Percentiles rank a stretch among this genome's conserved stretches.
These are phyloP conservation scores for Alloplasta piceator DNA, from an alignment of 2,888 invertebrate genomes.

Conservation along the genomic window DNA sequence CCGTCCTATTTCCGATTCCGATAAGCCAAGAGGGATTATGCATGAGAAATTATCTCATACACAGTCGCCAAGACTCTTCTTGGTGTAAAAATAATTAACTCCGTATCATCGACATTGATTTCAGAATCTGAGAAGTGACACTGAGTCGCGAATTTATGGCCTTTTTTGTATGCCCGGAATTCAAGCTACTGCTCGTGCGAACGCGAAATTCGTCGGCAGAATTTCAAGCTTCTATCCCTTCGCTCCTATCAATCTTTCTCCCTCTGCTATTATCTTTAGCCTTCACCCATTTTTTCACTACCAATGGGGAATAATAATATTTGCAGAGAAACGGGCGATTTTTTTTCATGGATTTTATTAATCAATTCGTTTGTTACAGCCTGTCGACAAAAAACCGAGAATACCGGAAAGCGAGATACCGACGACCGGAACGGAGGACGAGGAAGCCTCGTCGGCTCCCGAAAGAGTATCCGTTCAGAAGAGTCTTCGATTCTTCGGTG, in stretches of 20 bases:
- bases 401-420: slow-evolving; percentile 82
- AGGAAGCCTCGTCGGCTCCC: slow-evolving; percentile 81
- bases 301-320: neutral
- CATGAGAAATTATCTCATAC: slow-evolving; percentile 15
- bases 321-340: slow-evolving; percentile 21
- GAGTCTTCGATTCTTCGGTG: slow-evolving; percentile 93
- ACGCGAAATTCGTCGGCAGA: slow-evolving; percentile 62
- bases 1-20: slow-evolving; percentile 71
- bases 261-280: neutral
- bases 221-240: slow-evolving; percentile 51
- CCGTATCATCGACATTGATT: neutral
- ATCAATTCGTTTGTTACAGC: slow-evolving; percentile 70
- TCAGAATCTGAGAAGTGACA: slow-evolving; percentile 1
- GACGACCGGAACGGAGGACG: slow-evolving; percentile 86
- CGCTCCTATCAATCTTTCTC: neutral
- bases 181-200: slow-evolving; percentile 47
- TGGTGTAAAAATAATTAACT: too few relatives aligned
- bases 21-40: slow-evolving; percentile 37
- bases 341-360: slow-evolving; percentile 3
- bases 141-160: too few relatives aligned
- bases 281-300: neutral
- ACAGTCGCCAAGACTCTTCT: too few relatives aligned
- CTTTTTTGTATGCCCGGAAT: too few relatives aligned
- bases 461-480: slow-evolving; percentile 84
- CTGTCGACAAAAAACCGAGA: slow-evolving; percentile 79